These are phyloP conservation scores for Mixornis gularis DNA, from an alignment of 2,113 vertebrate genomes.

Conservation along the genomic window DNA sequence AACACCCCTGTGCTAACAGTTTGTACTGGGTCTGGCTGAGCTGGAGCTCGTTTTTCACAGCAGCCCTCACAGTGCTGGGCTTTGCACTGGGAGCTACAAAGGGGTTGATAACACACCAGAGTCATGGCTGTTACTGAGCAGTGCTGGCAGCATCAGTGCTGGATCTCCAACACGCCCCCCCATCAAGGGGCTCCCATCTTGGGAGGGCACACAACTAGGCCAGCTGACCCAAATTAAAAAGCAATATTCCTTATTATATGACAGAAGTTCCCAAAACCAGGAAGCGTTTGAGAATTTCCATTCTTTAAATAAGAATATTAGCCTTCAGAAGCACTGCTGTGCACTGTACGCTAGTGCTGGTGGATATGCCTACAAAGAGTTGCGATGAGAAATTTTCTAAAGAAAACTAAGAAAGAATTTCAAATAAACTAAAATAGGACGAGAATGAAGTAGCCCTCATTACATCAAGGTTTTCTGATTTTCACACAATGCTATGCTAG, in stretches of 20 bases:
- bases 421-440: not conserved
- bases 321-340: not conserved
- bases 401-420: not conserved
- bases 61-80: not conserved
- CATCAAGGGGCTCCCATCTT: not conserved
- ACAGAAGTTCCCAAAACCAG: not conserved
- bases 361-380: not conserved
- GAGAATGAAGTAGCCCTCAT: not conserved
- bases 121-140: not conserved
- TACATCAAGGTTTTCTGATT: not conserved
- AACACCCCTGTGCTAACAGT: not conserved
- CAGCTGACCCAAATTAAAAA: not conserved
- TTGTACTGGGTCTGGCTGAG: not conserved
- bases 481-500: not conserved
- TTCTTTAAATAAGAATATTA: not conserved
- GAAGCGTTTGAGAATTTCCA: not conserved
- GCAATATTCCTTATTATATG: not conserved
- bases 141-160: not conserved
- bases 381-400: not conserved
- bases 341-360: rapidly evolving
- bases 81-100: not conserved
- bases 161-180: not conserved
- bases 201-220: not conserved
- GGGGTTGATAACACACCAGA: not conserved
- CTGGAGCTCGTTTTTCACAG: not conserved